phyloP scores from a whole-genome alignment of 2,113 vertebrate genomes.

The Mungos mungo region DNA sequence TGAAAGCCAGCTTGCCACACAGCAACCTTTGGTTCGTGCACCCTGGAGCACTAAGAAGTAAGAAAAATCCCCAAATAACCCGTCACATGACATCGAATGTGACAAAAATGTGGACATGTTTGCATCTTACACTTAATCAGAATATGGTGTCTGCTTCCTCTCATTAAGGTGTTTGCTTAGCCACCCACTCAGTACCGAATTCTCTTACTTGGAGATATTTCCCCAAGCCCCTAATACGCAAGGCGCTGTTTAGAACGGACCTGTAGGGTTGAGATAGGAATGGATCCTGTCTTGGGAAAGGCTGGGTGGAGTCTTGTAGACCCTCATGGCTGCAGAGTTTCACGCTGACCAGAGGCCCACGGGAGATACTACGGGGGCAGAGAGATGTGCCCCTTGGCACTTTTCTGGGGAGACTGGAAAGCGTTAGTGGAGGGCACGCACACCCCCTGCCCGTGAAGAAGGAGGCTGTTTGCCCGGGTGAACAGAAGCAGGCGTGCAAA shows the following conservation, averaged over 20 bases:
- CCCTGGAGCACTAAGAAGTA: neutral
- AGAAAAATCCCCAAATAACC: neutral
- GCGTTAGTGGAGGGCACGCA: neutral
- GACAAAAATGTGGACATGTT: neutral
- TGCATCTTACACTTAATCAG: neutral
- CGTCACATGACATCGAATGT: fast-evolving
- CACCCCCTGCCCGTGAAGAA: neutral
- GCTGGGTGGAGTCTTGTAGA: neutral
- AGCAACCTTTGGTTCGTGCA: neutral
- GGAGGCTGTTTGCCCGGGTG: neutral
- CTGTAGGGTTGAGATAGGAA: neutral
- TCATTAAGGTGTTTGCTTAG: neutral
- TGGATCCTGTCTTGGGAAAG: neutral
- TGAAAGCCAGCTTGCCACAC: neutral
- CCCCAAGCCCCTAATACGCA: neutral
- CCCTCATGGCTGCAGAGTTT: fast-evolving
- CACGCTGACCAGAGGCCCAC: neutral
- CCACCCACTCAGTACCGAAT: neutral
- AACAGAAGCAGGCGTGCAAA: neutral
- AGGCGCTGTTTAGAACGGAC: neutral
- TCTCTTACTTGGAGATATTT: neutral
- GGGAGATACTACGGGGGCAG: neutral
- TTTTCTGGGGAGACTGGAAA: neutral
- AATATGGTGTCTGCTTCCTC: neutral
- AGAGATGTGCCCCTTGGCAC: neutral